These are phyloP conservation scores for Tachysurus vachellii DNA, from an alignment of 2,113 vertebrate genomes.

Conservation along the genomic window DNA sequence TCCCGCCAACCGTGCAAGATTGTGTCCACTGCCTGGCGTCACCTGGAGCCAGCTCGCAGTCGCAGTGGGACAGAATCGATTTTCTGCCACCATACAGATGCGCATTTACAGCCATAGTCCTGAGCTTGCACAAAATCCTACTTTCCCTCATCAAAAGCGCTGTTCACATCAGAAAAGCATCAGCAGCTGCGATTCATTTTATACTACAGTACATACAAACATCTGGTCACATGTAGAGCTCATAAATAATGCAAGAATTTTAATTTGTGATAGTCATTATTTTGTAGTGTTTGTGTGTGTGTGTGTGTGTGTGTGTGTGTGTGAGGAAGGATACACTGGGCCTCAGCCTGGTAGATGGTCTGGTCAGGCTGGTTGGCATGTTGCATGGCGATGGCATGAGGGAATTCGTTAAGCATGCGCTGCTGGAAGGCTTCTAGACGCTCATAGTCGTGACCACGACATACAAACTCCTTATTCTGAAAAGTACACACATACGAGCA, in stretches of 20 bases:
- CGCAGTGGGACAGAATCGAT: slow-evolving; percentile 46
- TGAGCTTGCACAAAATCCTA: slow-evolving; percentile 19
- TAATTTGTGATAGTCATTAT: not conserved
- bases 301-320: not conserved
- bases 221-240: not conserved
- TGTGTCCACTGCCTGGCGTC: slow-evolving; percentile 30
- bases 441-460: slow-evolving; percentile 97
- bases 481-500: slow-evolving; percentile 30
- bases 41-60: slow-evolving; percentile 8
- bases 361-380: slow-evolving; percentile 98
- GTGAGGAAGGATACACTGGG: slow-evolving; percentile 89
- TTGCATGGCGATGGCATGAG: slow-evolving; percentile 98
- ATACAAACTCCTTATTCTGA: slow-evolving; percentile 99
- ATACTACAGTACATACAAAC: not conserved
- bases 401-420: slow-evolving; percentile 97
- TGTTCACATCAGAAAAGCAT: not conserved
- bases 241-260: not conserved
- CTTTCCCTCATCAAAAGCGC: not conserved
- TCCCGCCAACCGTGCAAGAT: slow-evolving; percentile 38
- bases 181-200: not conserved
- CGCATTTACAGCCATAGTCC: slow-evolving; percentile 35
- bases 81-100: slow-evolving; percentile 30
- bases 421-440: slow-evolving; percentile 98
- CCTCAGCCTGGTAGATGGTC: slow-evolving; percentile 97
- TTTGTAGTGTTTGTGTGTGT: not conserved